Base-by-base conservation (phyloP, 2,888 invertebrate genomes). In the Dexiosoma caninum region DNA sequence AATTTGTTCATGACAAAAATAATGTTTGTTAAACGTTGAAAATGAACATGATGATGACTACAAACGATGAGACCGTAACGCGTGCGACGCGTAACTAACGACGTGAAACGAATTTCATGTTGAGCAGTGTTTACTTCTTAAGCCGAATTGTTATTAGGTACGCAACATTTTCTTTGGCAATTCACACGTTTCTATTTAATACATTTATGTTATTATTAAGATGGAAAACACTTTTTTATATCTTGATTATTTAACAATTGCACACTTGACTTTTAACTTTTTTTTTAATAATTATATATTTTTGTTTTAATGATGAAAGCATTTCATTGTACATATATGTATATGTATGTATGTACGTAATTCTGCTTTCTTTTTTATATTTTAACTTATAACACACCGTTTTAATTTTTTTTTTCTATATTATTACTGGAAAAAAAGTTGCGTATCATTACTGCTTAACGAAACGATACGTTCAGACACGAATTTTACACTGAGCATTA, bases 381-480 rank as follows among this genome's bases (percentile, higher is more conserved):
- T 57, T 40, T 57, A 57, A 10, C n/a, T 37, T 57, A 49, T 46
- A 42, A 40, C 57, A 77, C 81, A 72, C 72, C 72, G 81, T 72
- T 77, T n/a, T n/a, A 4, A 57, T 64, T 57, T 70, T 79, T 70
- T 76, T 19, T 67, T 55, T 44, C 42, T n/a, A n/a, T n/a, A n/a
- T 70, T 66, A n/a, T 8, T 10, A 27, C 19, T 40, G 16, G 30
- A 69, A 62, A 66, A 75, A 81, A 77, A 79, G 67, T 79, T 85
- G 86, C 87, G 88, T 87, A 87, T 86, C 88, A 87, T 86, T 86
- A 83, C 87, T 77, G 85, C 85, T 87, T 86, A 85, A 85, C 86
- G 89, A 87, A 88, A 88, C 89, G 89, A 84, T 87, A 88, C 88
- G 90, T 90, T 89, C 89, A 88, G 87, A 87, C 87, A 90, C 90